Conservation (phyloP, 2,888 invertebrate species). For the Eupithecia centaureata region DNA sequence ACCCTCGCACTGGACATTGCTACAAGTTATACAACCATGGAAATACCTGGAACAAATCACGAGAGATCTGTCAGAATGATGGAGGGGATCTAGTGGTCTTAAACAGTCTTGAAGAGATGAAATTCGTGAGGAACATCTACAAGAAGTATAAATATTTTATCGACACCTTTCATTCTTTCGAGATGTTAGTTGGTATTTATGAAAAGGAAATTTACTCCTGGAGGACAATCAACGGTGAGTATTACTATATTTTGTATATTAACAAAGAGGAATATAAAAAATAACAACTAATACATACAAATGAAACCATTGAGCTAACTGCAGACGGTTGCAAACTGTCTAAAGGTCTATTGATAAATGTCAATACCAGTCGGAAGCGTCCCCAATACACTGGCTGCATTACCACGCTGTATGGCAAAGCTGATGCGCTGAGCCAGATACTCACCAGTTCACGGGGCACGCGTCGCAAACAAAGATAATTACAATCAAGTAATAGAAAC, state of each 20-base stretch:
- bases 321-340: too few relatives aligned
- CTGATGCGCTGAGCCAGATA: too few relatives aligned
- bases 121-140: background rate
- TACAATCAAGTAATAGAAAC: too few relatives aligned
- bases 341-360: too few relatives aligned
- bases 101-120: background rate
- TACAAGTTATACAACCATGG: background rate
- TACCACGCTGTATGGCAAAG: too few relatives aligned
- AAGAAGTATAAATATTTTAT: background rate
- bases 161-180: background rate
- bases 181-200: background rate
- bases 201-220: background rate
- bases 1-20: background rate
- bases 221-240: background rate
- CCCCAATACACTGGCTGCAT: too few relatives aligned
- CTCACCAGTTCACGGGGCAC: too few relatives aligned
- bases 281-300: too few relatives aligned
- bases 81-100: background rate
- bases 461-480: too few relatives aligned
- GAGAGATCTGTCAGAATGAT: background rate
- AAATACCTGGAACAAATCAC: background rate
- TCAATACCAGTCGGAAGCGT: too few relatives aligned
- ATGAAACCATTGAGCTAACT: background rate
- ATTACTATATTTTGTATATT: background rate
- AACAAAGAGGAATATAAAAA: too few relatives aligned